Evolutionary conservation across 2,888 invertebrate species (phyloP).

Genomic region (Timandra comae): DNA sequence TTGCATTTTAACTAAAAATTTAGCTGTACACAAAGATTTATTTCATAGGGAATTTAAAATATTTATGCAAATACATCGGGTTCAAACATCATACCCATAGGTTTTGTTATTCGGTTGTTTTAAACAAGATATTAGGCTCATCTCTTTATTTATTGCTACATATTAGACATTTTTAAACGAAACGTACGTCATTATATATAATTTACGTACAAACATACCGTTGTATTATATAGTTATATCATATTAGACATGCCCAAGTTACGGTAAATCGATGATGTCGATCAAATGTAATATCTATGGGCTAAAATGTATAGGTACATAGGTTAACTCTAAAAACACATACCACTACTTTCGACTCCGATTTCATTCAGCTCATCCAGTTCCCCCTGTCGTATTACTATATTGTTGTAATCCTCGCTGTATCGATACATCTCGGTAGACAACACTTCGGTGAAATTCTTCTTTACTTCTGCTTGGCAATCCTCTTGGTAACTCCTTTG

Average conservation of each 20-base stretch:
- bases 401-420: constrained; percentile 88
- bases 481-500: constrained; percentile 88
- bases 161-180: no score
- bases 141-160: no score
- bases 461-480: constrained; percentile 76
- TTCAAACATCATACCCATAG: neutral
- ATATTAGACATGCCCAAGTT: no score
- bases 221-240: no score
- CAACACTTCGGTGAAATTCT: constrained; percentile 86
- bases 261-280: no score
- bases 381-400: constrained; percentile 90
- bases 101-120: neutral
- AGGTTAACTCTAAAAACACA: constrained; percentile 24
- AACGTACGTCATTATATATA: no score
- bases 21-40: no score
- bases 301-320: neutral
- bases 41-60: no score
- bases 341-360: constrained; percentile 95
- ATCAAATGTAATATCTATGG: no score
- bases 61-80: no score
- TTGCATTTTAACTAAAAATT: no score
- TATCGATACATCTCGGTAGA: constrained; percentile 92
- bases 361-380: constrained; percentile 94
- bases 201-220: no score
- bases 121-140: neutral